Evolutionary conservation across 2,888 invertebrate genomes (phyloP).

Genomic region (Anticlea derivata): DNA sequence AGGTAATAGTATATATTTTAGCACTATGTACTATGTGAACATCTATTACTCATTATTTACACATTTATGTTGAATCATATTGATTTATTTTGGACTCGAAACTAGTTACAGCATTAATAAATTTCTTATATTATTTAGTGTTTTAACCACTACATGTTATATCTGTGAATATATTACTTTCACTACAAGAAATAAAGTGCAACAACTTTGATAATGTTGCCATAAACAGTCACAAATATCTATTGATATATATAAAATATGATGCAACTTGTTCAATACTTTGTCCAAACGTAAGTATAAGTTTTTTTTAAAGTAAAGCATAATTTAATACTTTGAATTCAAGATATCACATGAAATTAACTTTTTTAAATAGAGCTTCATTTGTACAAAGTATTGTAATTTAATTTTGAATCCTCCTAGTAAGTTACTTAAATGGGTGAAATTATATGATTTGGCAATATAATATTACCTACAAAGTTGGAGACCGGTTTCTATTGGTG

Average conservation of each 20-base stretch:
- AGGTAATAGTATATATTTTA: slow-evolving; percentile 31
- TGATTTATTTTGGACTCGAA: slow-evolving; percentile 32
- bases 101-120: slow-evolving; percentile 31
- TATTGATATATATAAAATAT: slow-evolving; percentile 41
- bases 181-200: slow-evolving; percentile 42
- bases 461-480: too few relatives aligned
- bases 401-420: slow-evolving; percentile 3
- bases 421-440: slow-evolving; percentile 43
- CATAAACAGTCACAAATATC: slow-evolving; percentile 43
- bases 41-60: slow-evolving; percentile 47
- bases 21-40: slow-evolving; percentile 51
- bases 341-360: slow-evolving; percentile 49
- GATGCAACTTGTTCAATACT: slow-evolving; percentile 52
- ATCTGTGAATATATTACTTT: slow-evolving; percentile 36
- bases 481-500: too few relatives aligned
- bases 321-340: slow-evolving; percentile 53
- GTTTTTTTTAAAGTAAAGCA: slow-evolving; percentile 39
- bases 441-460: too few relatives aligned
- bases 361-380: slow-evolving; percentile 35
- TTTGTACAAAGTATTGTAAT: slow-evolving; percentile 55
- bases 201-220: slow-evolving; percentile 44
- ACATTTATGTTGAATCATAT: slow-evolving; percentile 40
- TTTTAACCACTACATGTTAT: slow-evolving; percentile 33
- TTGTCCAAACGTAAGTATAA: slow-evolving; percentile 50
- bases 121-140: slow-evolving; percentile 30